Base-by-base conservation (phyloP, 2,797 vertebrate species). In the Nannoperca australis region DNA sequence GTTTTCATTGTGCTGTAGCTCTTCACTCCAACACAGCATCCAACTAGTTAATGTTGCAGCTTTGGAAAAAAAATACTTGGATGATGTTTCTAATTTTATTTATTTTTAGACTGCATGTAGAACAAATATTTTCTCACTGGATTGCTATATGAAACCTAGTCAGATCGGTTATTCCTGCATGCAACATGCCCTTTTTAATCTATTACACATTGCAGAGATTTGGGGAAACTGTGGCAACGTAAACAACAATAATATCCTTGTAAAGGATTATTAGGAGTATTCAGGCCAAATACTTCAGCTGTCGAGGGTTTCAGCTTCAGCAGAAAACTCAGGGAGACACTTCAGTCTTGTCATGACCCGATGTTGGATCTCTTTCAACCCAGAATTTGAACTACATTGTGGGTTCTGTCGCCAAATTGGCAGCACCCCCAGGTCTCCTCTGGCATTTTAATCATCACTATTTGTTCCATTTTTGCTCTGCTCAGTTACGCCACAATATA, bases 401-500 rank as follows among this genome's bases (percentile, higher is more conserved):
- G 27, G 69, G 9, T 55, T 64, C 62, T 71, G 79, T 49, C 60
- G 84, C 85, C 88, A 91, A 78, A 74, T 75, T 90, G 84, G 80
- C 78, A 88, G 55, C 60, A 27, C 51, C 63, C 54, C 50, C 36
- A 11, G 54, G 38, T 78, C 83, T 79, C 81, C 42, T 76, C 75
- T 82, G 85, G 78, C 78, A 55, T 78, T 64, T 65, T 76, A 56
- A 81, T 68, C 56, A 54, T 85, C 71, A 69, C 72, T 67, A 36
- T 88, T 79, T 89, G 79, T 80, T 71, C 60, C 70, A 61, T 69
- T 85, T 38, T 82, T 75, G 55, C 59, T 84, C 60, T 86, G 80
- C 73, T 30, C 94, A 99, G 98, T 94, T 99, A 99, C 0, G 82
- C 94, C 81, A 94, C 94, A 1, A 96, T 98, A 79, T 99, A 99